Evolutionary conservation across 2,113 vertebrate genomes (phyloP).

Genomic region (Grallaria varia): DNA sequence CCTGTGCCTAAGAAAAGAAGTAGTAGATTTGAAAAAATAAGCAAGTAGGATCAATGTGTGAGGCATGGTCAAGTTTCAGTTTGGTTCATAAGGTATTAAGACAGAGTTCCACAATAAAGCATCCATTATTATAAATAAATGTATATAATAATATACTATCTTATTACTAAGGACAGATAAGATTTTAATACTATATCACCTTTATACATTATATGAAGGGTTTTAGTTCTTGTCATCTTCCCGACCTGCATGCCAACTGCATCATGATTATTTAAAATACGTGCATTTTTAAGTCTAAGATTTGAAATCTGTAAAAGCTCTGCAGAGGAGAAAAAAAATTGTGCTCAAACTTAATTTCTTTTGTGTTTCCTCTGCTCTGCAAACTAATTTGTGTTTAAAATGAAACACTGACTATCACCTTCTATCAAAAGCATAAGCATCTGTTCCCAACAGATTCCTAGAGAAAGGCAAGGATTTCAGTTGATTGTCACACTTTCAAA

Average conservation of each 20-base stretch:
- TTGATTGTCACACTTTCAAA: not conserved
- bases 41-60: not conserved
- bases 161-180: not conserved
- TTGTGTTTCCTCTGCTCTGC: not conserved
- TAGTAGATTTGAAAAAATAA: not conserved
- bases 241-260: not conserved
- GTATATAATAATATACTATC: not conserved
- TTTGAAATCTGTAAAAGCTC: not conserved
- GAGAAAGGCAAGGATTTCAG: not conserved
- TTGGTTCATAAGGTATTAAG: not conserved
- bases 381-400: not conserved
- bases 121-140: not conserved
- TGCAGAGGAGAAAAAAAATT: not conserved
- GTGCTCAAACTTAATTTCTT: not conserved
- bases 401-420: not conserved
- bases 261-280: not conserved
- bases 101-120: not conserved
- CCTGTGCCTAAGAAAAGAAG: not conserved
- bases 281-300: not conserved
- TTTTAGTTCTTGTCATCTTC: not conserved
- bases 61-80: not conserved
- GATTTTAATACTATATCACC: not conserved
- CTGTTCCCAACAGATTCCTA: not conserved
- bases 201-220: not conserved
- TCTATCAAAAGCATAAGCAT: not conserved